phyloP scores from a whole-genome alignment of 1,140 invertebrate species.

The Drosophila punjabiensis region DNA sequence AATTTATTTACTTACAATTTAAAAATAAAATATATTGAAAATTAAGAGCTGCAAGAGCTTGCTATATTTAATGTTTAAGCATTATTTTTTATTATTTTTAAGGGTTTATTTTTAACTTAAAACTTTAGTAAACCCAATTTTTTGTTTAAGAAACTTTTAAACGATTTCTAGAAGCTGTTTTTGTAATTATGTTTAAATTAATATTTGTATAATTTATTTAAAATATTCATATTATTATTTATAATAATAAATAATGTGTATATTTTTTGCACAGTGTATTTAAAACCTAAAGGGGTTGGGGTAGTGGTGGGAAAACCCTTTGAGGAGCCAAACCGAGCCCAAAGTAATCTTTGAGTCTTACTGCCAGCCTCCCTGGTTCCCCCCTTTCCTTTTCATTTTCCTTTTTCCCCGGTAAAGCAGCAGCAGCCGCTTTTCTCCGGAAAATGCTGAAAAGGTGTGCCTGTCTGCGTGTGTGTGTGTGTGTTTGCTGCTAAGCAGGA shows the following conservation, averaged over 20 bases:
- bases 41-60: neutral
- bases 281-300: neutral
- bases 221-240: neutral
- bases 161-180: too few species aligned
- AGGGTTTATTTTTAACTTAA: too few species aligned
- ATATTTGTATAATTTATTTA: neutral
- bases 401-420: too few species aligned
- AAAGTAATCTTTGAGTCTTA: conserved; percentile 78
- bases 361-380: conserved; percentile 34
- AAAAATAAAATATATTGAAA: neutral
- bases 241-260: neutral
- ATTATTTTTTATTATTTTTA: too few species aligned
- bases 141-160: too few species aligned
- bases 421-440: conserved; percentile 1
- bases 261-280: neutral
- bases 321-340: conserved; percentile 51
- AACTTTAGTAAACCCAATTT: too few species aligned
- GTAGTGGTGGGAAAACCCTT: conserved; percentile 55
- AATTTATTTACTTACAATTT: neutral
- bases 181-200: too few species aligned
- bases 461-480: conserved; percentile 21
- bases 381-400: too few species aligned
- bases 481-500: conserved; percentile 45
- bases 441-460: conserved; percentile 2
- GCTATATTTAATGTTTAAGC: neutral